These are phyloP conservation scores for Aphelocoma coerulescens DNA, from an alignment of 2,113 vertebrate genomes.

Conservation along the genomic window DNA sequence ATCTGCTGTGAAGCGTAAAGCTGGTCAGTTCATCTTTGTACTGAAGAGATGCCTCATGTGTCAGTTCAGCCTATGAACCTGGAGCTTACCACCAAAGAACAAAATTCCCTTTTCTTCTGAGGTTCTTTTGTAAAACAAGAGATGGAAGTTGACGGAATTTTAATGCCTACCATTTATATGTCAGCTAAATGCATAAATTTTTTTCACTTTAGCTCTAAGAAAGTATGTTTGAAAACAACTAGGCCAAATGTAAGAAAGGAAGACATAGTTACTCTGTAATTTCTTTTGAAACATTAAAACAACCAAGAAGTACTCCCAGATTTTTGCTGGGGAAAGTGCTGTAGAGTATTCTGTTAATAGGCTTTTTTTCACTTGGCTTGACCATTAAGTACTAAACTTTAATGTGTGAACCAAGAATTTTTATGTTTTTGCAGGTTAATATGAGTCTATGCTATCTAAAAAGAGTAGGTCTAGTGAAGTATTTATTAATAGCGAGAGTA, in stretches of 20 bases:
- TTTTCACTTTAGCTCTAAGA: background rate
- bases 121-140: background rate
- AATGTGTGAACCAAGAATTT: background rate
- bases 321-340: background rate
- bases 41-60: background rate
- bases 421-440: background rate
- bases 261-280: background rate
- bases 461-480: background rate
- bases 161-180: background rate
- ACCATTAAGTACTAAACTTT: background rate
- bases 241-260: background rate
- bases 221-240: fast-evolving
- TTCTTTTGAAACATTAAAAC: background rate
- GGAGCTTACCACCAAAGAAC: background rate
- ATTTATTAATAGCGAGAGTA: background rate
- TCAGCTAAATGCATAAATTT: background rate
- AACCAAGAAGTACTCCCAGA: background rate
- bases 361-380: background rate
- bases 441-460: background rate
- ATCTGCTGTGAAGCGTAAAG: background rate
- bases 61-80: background rate
- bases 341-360: background rate
- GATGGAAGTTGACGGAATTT: background rate
- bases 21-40: background rate
- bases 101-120: background rate